These are phyloP conservation scores for Arizona elegans DNA, from an alignment of 2,113 vertebrate genomes.

Conservation along the genomic window DNA sequence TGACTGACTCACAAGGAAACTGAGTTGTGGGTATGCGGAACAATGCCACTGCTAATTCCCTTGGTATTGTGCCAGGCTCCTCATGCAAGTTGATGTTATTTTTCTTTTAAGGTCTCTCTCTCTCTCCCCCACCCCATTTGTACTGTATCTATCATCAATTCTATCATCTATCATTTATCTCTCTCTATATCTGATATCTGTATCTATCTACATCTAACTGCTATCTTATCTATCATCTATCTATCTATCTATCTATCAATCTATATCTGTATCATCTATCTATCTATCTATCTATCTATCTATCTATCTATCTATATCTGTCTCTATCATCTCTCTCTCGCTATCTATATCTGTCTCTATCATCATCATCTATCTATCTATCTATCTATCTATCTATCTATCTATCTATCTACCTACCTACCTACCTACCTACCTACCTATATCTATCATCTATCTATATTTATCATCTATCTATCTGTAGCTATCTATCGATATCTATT, in stretches of 20 bases:
- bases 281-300: too few relatives aligned
- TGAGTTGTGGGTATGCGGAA: not conserved
- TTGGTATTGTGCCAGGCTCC: not conserved
- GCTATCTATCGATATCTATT: too few relatives aligned
- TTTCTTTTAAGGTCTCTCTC: not conserved
- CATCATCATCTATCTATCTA: not conserved
- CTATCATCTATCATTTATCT: not conserved
- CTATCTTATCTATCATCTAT: too few relatives aligned
- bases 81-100: not conserved
- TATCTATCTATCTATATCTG: too few relatives aligned
- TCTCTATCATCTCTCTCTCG: too few relatives aligned
- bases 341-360: too few relatives aligned
- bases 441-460: not conserved
- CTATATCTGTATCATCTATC: too few relatives aligned
- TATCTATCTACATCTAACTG: not conserved
- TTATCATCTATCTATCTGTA: too few relatives aligned
- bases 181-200: not conserved
- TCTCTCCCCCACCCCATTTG: not conserved
- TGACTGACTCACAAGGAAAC: not conserved
- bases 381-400: not conserved
- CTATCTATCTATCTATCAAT: not conserved
- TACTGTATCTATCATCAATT: not conserved
- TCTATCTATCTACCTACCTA: not conserved
- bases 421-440: too few relatives aligned
- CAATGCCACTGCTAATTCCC: not conserved